Evolutionary conservation across 2,113 vertebrate genomes (phyloP), one percentile per base, ranked within the genome.

Genomic region (Podarcis raffonei): DNA sequence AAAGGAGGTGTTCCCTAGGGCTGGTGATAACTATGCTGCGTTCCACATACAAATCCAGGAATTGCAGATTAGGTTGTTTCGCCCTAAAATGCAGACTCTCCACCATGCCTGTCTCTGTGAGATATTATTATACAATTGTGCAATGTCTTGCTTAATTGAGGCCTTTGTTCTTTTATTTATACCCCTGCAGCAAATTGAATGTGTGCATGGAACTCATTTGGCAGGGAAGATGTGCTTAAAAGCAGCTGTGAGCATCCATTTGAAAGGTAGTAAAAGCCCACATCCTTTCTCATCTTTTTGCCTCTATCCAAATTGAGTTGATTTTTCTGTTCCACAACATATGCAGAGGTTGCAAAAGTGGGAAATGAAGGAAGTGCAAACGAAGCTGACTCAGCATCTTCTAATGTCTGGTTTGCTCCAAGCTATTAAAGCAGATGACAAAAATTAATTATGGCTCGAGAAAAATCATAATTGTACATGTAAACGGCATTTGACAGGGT

Each of bases 401-500:
- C 85, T 12, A 86, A 32, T 79, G 53, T 53, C 39, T 69, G 62
- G 8, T 69, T 78, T 86, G 74, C 74, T 69, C 62, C 62, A 79
- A 35, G 76, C 75, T 79, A 79, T 79, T 79, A 86, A 78, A 68
- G 35, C 48, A 53, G 37, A 76, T 69, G 85, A 35, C 85, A 86
- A 69, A 68, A 68, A 53, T 68, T 86, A 86, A 86, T 86, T 69
- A 79, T 18, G 65, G 62, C 22, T 78, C 23, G 20, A 69, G 76
- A 68, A 78, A 86, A 83, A 48, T 30, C 3, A 57, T 53, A 65
- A 86, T 68, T 68, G 30, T 48, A 79, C 76, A 53, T 42, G 76
- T 68, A 86, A 86, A 86, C 62, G 79, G 59, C 16, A 79, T 48
- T 69, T 79, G 85, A 86, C 65, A 79, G 62, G 39, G n/a, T 79